A percentile compares a stretch with the other conserved stretches of the same genome.
Conservation (phyloP, 2,888 invertebrate genomes). For the Sinhomidia bicolor region DNA sequence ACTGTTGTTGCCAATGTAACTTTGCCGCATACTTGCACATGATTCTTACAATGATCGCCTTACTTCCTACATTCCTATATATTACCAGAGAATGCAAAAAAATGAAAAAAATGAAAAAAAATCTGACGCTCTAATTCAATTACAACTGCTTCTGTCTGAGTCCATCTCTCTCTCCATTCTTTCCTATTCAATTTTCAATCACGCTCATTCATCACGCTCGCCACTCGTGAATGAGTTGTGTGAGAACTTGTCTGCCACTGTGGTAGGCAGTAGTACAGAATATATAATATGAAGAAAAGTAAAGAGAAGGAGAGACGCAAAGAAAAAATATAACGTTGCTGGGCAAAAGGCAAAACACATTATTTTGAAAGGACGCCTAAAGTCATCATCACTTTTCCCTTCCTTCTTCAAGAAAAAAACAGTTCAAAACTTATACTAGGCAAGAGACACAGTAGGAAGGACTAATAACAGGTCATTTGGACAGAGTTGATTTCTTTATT, state of each 20-base stretch:
- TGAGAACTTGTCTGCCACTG: background rate
- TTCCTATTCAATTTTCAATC: slow-evolving; percentile 12
- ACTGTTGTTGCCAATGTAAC: too few species aligned
- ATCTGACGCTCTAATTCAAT: background rate
- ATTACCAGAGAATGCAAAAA: background rate
- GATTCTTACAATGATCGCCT: background rate
- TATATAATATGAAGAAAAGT: too few species aligned
- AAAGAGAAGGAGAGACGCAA: too few species aligned
- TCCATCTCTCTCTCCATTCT: too few species aligned
- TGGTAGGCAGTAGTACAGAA: background rate
- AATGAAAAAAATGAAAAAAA: background rate
- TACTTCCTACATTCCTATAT: slow-evolving; percentile 8
- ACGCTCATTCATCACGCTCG: slow-evolving; percentile 19
- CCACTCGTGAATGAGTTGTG: slow-evolving; percentile 21
- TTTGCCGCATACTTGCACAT: background rate
- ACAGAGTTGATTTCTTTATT: background rate
- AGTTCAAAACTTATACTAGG: background rate
- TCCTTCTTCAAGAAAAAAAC: background rate
- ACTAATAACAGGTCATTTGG: background rate
- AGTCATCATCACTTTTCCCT: background rate
- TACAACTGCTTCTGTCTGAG: background rate
- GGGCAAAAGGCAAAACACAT: background rate
- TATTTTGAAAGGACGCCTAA: background rate
- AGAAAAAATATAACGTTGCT: too few species aligned
- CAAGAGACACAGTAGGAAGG: background rate